Conservation (phyloP, 2,797 vertebrate genomes). For the Hemitrygon akajei region DNA sequence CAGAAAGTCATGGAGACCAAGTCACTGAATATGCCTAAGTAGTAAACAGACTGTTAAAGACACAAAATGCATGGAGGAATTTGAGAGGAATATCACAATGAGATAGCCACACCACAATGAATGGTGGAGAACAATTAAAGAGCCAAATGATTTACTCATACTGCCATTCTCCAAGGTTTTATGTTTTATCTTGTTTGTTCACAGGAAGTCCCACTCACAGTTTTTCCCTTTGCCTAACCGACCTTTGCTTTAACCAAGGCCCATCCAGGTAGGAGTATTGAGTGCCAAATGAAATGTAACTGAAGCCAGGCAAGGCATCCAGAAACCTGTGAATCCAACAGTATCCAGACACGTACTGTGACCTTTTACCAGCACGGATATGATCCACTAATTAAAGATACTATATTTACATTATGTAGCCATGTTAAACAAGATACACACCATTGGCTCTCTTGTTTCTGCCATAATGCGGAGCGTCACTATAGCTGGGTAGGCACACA, state of each 20-base stretch:
- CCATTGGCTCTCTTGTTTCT: neutral
- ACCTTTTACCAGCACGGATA: neutral
- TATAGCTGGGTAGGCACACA: neutral
- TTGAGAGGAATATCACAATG: too few species aligned
- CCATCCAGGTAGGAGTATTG: neutral
- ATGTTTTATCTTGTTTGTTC: neutral
- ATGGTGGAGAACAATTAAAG: too few species aligned
- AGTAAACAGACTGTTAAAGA: too few species aligned
- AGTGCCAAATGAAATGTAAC: neutral
- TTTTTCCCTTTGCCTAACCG: neutral
- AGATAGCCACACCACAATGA: too few species aligned
- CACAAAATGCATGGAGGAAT: too few species aligned
- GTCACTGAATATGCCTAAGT: too few species aligned
- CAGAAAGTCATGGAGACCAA: too few species aligned
- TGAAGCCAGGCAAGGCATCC: neutral
- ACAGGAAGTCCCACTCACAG: neutral
- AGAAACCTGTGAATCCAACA: neutral
- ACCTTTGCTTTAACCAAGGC: neutral
- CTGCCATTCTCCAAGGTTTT: too few species aligned
- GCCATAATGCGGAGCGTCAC: neutral
- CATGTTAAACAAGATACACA: neutral
- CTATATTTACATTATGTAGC: neutral
- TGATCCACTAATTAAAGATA: neutral
- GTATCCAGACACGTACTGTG: neutral
- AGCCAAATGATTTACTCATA: too few species aligned